These are phyloP conservation scores for Cherax destructor DNA, from an alignment of 1,140 invertebrate species.

Conservation along the genomic window DNA sequence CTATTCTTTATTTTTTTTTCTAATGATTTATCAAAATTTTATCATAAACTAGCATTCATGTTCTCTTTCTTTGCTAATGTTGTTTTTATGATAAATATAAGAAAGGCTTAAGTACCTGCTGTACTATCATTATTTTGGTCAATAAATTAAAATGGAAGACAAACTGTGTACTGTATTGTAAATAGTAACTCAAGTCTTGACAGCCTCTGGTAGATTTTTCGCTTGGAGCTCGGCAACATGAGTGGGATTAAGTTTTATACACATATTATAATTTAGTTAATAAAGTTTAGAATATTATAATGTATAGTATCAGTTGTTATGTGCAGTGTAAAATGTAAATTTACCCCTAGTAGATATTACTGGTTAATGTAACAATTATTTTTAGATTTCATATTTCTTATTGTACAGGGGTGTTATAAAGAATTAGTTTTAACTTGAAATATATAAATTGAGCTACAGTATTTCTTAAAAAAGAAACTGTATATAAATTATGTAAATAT, in stretches of 20 bases:
- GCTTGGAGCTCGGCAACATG: not conserved
- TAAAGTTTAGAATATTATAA: not conserved
- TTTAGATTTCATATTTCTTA: too few relatives aligned
- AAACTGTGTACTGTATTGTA: not conserved
- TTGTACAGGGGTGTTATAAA: too few relatives aligned
- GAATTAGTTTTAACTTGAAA: too few relatives aligned
- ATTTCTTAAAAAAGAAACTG: too few relatives aligned
- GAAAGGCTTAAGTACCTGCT: not conserved
- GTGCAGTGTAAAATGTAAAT: too few relatives aligned
- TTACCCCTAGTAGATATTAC: too few relatives aligned
- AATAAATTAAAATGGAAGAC: not conserved
- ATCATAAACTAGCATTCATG: not conserved
- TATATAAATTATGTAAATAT: too few relatives aligned
- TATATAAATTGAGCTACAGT: too few relatives aligned
- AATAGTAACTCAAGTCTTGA: not conserved
- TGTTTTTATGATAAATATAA: not conserved
- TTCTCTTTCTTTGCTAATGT: not conserved
- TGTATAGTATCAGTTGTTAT: too few relatives aligned
- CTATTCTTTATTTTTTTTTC: not conserved
- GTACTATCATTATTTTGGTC: not conserved
- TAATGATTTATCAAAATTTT: not conserved
- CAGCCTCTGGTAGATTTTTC: not conserved
- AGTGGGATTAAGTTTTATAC: not conserved
- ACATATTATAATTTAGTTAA: not conserved
- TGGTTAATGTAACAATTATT: too few relatives aligned